These are phyloP conservation scores for Lepidostoma basale DNA, from an alignment of 1,140 invertebrate species.

Conservation along the genomic window DNA sequence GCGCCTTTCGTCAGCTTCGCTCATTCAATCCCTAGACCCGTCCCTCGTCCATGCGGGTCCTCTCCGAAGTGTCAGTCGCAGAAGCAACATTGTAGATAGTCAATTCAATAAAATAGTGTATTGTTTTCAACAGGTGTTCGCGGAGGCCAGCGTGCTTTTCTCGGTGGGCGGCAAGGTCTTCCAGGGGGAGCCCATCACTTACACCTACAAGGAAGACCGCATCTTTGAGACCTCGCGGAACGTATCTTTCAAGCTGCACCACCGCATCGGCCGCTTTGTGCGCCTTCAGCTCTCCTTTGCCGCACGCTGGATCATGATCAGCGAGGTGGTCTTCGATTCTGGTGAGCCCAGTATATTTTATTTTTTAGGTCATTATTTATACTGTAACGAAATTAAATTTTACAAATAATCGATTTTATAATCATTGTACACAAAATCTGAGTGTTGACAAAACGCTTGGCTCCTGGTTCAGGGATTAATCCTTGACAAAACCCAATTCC, in stretches of 20 bases:
- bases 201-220: conserved; percentile 77
- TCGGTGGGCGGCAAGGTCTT: conserved; percentile 82
- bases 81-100: too few relatives aligned
- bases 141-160: conserved; percentile 78
- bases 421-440: too few relatives aligned
- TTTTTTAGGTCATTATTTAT: not conserved
- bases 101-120: not conserved
- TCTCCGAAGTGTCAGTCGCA: too few relatives aligned
- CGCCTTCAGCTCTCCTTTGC: conserved; percentile 82
- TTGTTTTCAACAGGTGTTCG: conserved; percentile 69
- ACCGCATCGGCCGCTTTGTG: conserved; percentile 81
- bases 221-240: conserved; percentile 84
- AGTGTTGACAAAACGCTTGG: too few relatives aligned
- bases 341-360: conserved; percentile 60
- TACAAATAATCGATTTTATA: too few relatives aligned
- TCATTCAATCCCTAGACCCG: too few relatives aligned
- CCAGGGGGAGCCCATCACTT: conserved; percentile 75
- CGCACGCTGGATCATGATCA: conserved; percentile 87
- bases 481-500: too few relatives aligned
- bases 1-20: too few relatives aligned
- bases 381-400: too few relatives aligned
- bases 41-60: too few relatives aligned
- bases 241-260: conserved; percentile 82
- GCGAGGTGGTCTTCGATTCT: conserved; percentile 84
- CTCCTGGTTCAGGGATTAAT: too few relatives aligned